These are phyloP conservation scores for Euzetes globulus DNA, from an alignment of 2,888 invertebrate species.

Conservation along the genomic window DNA sequence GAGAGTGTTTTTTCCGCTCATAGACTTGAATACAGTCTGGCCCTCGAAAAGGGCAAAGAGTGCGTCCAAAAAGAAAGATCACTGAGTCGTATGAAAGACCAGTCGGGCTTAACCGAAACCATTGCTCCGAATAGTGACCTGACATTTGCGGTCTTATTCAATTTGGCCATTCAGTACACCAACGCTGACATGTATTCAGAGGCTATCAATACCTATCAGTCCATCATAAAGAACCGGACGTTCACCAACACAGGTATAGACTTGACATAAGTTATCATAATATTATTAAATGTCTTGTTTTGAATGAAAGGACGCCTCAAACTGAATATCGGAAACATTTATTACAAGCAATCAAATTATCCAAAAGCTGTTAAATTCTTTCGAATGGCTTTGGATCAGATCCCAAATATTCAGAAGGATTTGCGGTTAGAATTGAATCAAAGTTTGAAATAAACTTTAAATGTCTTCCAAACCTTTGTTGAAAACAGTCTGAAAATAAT, in stretches of 20 bases:
- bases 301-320: constrained; percentile 63
- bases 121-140: constrained; percentile 32
- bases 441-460: background rate
- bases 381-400: constrained; percentile 94
- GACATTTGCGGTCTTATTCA: constrained; percentile 69
- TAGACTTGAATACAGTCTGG: constrained; percentile 55
- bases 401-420: constrained; percentile 82
- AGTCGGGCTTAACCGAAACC: constrained; percentile 61
- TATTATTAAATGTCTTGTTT: background rate
- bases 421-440: constrained; percentile 57
- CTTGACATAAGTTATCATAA: background rate
- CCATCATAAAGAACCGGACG: constrained; percentile 85
- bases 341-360: constrained; percentile 81
- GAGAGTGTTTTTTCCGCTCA: constrained; percentile 70
- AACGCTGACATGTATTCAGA: constrained; percentile 91
- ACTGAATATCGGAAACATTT: constrained; percentile 97
- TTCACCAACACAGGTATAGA: constrained; percentile 71
- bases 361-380: constrained; percentile 94
- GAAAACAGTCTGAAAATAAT: constrained; percentile 74
- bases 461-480: background rate
- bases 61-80: constrained; percentile 86
- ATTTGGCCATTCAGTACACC: constrained; percentile 88
- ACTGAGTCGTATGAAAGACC: constrained; percentile 81
- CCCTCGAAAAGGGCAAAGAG: constrained; percentile 71
- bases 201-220: constrained; percentile 88